Conservation (phyloP, 2,888 invertebrate genomes). For the Phoronis australis region DNA sequence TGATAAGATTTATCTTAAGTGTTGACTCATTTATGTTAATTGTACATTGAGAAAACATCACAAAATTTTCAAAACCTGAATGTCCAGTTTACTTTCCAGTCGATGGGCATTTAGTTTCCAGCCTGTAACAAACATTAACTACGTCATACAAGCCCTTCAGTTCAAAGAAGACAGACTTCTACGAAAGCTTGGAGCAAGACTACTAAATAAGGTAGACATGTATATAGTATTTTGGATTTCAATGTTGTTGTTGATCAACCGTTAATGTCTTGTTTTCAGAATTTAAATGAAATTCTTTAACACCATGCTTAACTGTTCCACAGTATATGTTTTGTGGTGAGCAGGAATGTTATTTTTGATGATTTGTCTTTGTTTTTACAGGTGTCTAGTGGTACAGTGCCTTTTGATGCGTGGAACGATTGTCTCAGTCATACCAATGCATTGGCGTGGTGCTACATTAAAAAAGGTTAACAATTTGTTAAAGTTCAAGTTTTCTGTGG, state of each 20-base stretch:
- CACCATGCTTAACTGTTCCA: background rate
- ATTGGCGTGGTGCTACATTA: conserved; percentile 9
- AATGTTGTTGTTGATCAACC: background rate
- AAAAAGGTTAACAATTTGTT: conserved; percentile 6
- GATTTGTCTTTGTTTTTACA: background rate
- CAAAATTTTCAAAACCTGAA: too few relatives aligned
- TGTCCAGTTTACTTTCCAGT: too few relatives aligned
- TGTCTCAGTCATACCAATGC: conserved; percentile 11
- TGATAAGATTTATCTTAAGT: too few relatives aligned
- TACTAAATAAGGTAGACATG: conserved; percentile 11
- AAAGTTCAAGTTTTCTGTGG: too few relatives aligned
- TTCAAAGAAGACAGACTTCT: conserved; percentile 12
- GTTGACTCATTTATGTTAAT: too few relatives aligned
- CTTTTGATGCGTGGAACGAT: conserved; percentile 13
- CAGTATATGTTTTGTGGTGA: background rate
- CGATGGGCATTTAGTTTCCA: conserved; percentile 6
- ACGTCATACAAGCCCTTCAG: conserved; percentile 6
- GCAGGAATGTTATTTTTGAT: too few relatives aligned
- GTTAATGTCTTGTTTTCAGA: background rate
- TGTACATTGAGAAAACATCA: too few relatives aligned
- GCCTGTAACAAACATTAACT: conserved; percentile 3
- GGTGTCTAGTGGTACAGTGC: background rate
- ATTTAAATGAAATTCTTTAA: background rate
- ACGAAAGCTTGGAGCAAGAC: conserved; percentile 7
- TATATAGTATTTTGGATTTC: too few relatives aligned